Base-by-base conservation (phyloP, 2,888 invertebrate genomes). In the Eretmocerus hayati region DNA sequence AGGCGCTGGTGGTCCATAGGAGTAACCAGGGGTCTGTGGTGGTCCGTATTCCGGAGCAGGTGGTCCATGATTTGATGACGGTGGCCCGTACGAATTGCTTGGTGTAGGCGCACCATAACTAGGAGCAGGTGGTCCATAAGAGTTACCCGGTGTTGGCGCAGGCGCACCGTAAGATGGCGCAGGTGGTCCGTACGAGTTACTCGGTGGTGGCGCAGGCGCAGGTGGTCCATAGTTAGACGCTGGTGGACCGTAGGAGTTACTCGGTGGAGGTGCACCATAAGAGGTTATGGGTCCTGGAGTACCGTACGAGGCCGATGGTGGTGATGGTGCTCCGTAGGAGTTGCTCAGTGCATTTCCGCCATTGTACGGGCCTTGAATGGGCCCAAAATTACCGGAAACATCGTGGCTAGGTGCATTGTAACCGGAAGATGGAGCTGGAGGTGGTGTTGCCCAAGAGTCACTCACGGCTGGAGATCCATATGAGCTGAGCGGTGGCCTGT, bases 91-190 rank as follows among this genome's bases (percentile, higher is more conserved):
- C 43, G 52, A 51, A 20, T 55, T 57, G 1, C 57, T 50, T 5
- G 51, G 53, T 5, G 58, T 54, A 1, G 64, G 62, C 1, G 61
- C 55, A 8, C n/a, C n/a, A n/a, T n/a, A n/a, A n/a, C n/a, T 54
- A 13, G 50, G 84, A 45, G 53, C 40, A 5, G 56, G 48, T 2
- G 54, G 50, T 1, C 53, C 54, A 18, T 55, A 58, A 5, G 30
- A 30, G 55, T 5, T 62, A 61, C 5, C 61, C 61, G 33, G 33
- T 4, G 5, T 1, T 2, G 54, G 54, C 4, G 58, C 56, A 0
- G 63, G 61, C 2, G 63, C 53, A 2, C 64, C 64, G 39, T 61
- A 63, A 1, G 59, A 56, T 8, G 54, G 56, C 11, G 58, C 42
- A 0, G 60, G 62, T 13, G 59, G 55, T 4, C 63, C 62, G 5